phyloP scores from a whole-genome alignment of 2,888 invertebrate genomes.

The Blomia tropicalis region DNA sequence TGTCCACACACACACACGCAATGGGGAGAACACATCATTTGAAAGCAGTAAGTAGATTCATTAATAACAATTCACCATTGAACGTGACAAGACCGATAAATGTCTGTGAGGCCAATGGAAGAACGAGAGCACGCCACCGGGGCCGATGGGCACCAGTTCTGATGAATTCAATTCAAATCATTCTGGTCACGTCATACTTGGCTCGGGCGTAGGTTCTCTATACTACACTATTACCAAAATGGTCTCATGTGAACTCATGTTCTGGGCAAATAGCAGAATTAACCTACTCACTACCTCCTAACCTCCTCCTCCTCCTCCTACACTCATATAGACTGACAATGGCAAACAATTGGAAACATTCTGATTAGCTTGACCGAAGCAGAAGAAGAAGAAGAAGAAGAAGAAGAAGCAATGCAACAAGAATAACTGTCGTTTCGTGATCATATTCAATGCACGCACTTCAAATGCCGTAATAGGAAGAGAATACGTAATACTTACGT shows the following conservation, averaged over 20 bases:
- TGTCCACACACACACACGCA: too few relatives aligned
- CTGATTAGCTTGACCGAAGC: constrained; percentile 2
- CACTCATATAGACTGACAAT: background rate
- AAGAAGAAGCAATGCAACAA: background rate
- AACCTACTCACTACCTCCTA: too few relatives aligned
- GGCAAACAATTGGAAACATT: constrained; percentile 16
- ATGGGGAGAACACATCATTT: too few relatives aligned
- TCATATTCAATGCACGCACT: background rate
- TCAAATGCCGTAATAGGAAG: background rate
- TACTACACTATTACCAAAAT: too few relatives aligned
- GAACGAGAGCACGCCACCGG: background rate
- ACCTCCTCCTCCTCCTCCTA: too few relatives aligned
- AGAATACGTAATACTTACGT: background rate
- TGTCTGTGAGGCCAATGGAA: background rate
- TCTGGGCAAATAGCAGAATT: too few relatives aligned
- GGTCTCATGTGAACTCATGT: too few relatives aligned
- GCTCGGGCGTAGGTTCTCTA: constrained; percentile 1
- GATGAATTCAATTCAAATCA: background rate
- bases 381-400: too few relatives aligned
- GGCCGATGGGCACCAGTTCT: background rate
- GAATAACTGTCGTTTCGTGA: background rate
- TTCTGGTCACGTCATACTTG: constrained; percentile 11
- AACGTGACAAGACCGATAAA: constrained; percentile 11
- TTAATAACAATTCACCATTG: constrained; percentile 16
- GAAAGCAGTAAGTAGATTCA: constrained; percentile 16